phyloP scores from a whole-genome alignment of 2,888 invertebrate species.

The Lasioglossum vierecki region DNA sequence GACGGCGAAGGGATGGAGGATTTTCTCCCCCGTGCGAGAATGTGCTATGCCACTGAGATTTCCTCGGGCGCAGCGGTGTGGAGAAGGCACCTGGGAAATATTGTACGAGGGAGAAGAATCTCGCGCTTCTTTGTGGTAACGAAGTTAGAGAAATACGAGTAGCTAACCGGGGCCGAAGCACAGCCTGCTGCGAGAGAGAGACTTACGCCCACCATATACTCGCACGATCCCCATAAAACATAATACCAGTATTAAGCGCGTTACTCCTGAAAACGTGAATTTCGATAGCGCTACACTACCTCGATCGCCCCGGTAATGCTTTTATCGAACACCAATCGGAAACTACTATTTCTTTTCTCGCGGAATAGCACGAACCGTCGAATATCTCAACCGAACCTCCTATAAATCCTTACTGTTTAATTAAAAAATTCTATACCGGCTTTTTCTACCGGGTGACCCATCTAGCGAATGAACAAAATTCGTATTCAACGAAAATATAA shows the following conservation, averaged over 20 bases:
- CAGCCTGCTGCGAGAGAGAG: not conserved
- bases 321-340: constrained; percentile 3
- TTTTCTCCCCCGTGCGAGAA: constrained; percentile 11
- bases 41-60: constrained; percentile 40
- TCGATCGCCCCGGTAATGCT: not conserved
- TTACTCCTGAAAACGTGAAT: constrained; percentile 32
- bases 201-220: constrained; percentile 34
- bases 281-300: constrained; percentile 21
- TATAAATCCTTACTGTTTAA: not conserved
- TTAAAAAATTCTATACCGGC: not conserved
- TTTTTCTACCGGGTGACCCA: not conserved
- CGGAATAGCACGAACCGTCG: not conserved
- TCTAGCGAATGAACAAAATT: not conserved
- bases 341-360: not conserved
- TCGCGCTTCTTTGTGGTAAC: constrained; percentile 47
- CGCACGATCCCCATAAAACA: constrained; percentile 40
- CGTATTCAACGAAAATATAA: not conserved
- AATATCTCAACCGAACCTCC: not conserved
- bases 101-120: constrained; percentile 35
- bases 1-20: constrained; percentile 3
- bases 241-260: constrained; percentile 39
- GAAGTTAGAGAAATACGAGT: constrained; percentile 55
- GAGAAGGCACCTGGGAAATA: constrained; percentile 43
- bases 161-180: constrained; percentile 18
- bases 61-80: constrained; percentile 6